phyloP scores from a whole-genome alignment of 2,888 invertebrate genomes.

The Reticulitermes lucifugus region DNA sequence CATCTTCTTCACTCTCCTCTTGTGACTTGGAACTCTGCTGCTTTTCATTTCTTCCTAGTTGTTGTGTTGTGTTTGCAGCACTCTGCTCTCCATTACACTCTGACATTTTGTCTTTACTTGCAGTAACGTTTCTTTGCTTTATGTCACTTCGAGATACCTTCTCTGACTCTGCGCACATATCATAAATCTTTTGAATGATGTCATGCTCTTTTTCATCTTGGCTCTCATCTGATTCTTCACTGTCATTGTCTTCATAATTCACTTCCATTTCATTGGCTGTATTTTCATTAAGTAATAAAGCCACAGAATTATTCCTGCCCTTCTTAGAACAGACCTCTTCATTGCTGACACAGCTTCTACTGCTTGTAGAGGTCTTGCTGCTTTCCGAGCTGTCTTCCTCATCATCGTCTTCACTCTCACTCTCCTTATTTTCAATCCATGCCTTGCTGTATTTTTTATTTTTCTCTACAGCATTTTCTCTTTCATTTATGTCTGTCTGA shows the following conservation, averaged over 20 bases:
- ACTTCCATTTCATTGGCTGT: slow-evolving; percentile 56
- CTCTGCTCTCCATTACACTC: slow-evolving; percentile 42
- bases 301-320: not conserved
- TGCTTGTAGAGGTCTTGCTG: not conserved
- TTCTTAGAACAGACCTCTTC: not conserved
- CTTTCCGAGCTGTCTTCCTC: not conserved
- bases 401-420: slow-evolving; percentile 47
- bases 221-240: slow-evolving; percentile 47
- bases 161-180: slow-evolving; percentile 46
- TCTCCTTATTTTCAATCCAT: slow-evolving; percentile 34
- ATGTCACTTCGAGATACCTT: slow-evolving; percentile 45
- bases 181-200: slow-evolving; percentile 49
- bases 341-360: slow-evolving; percentile 8
- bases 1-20: slow-evolving; percentile 68
- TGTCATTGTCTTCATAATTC: slow-evolving; percentile 44
- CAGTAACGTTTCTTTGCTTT: slow-evolving; percentile 7
- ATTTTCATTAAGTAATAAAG: slow-evolving; percentile 43
- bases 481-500: not conserved
- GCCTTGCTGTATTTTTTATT: slow-evolving; percentile 40
- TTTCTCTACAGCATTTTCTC: slow-evolving; percentile 49
- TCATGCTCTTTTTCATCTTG: slow-evolving; percentile 53
- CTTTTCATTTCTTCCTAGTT: slow-evolving; percentile 50
- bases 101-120: slow-evolving; percentile 33
- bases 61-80: slow-evolving; percentile 26
- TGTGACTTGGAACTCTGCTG: slow-evolving; percentile 57